Conservation (phyloP, 2,113 vertebrate species). For the Nesogale talazaci region DNA sequence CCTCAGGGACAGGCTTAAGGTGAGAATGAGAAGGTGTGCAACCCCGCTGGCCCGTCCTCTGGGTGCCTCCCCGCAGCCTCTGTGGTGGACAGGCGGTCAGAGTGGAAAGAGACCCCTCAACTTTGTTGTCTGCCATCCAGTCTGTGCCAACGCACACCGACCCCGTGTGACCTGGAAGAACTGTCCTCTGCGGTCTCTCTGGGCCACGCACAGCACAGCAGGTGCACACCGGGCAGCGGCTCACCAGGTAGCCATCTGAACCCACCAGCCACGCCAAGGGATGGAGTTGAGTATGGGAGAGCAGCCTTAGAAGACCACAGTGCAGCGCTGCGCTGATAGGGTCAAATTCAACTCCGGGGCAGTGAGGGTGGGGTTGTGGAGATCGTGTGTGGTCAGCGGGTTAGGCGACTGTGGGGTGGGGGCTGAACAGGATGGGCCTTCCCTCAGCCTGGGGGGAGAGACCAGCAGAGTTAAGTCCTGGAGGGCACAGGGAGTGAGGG, state of each 20-base stretch:
- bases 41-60: not conserved
- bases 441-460: not conserved
- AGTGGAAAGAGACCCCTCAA: not conserved
- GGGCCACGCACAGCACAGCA: too few relatives aligned
- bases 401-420: too few relatives aligned
- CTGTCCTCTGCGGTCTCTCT: not conserved
- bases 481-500: not conserved
- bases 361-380: too few relatives aligned
- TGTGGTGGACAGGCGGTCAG: not conserved
- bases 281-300: too few relatives aligned
- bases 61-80: fast-evolving
- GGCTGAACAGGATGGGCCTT: not conserved
- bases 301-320: too few relatives aligned
- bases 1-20: not conserved
- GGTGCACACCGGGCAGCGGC: too few relatives aligned
- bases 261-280: too few relatives aligned
- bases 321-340: too few relatives aligned
- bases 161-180: not conserved
- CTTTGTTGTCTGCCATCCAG: not conserved
- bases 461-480: not conserved
- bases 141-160: not conserved
- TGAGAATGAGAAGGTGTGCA: not conserved
- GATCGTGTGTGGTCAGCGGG: too few relatives aligned
- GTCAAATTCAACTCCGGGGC: too few relatives aligned
- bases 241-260: too few relatives aligned